Evolutionary conservation across 2,113 vertebrate genomes (phyloP), one percentile per base, ranked within the genome.

Genomic region (Acanthisitta chloris): DNA sequence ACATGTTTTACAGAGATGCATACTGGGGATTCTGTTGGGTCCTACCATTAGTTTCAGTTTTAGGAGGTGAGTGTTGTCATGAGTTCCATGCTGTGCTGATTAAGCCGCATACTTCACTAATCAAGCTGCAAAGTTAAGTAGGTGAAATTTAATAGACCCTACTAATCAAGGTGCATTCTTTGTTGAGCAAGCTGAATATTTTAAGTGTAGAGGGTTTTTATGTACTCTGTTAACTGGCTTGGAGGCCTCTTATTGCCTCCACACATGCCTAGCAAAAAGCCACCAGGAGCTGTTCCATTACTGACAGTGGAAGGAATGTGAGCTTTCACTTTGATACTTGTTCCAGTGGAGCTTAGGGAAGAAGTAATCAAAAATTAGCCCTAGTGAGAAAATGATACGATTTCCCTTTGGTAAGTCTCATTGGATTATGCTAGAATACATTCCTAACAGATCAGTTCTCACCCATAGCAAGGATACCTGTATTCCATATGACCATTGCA

Each of bases 151-250:
- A 95, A 96, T 87, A 92, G 94, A 94, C 97, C 97, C 81, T 96
- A 86, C 96, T 98, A 97, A 97, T 98, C 96, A 97, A 97, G 43
- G 77, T 96, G 85, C 90, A 96, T 97, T 98, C 97, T 97, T 97
- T 96, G 93, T 95, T 84, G 69, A 92, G 91, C 78, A 92, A 89
- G 76, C 74, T 90, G 97, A 97, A 97, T 97, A 97, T 97, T 97
- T 98, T 97, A 98, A 96, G 86, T 70, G 74, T 66, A 76, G 76
- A 96, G 73, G 2, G 5, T 58, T 96, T 94, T 95, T 90, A 91
- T 91, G 67, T 92, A 36, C 66, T 91, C 71, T 86, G 54, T 38
- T 97, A 79, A 83, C 66, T 82, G 92, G 66, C 84, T 90, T 91
- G 49, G 31, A 73, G 66, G 84, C 58, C 66, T 93, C 61, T 94